Percentiles rank a stretch among this genome's conserved stretches.
Conservation (phyloP, 1,140 invertebrate species). For the Druon quercuslanigerum region DNA sequence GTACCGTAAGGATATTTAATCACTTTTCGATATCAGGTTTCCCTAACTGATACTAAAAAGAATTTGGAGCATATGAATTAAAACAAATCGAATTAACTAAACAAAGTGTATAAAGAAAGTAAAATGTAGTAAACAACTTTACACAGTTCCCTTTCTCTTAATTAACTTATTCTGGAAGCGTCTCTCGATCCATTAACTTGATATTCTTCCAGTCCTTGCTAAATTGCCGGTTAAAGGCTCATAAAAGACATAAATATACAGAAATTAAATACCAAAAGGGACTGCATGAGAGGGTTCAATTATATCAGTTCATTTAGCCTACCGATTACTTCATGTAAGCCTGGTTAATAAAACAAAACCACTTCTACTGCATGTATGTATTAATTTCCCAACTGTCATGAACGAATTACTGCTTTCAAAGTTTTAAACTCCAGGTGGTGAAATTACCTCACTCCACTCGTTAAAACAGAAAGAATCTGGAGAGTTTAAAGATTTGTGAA, state of each 20-base stretch:
- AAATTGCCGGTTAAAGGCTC: not conserved
- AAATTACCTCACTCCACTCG: not conserved
- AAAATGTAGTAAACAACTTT: not conserved
- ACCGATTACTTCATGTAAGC: slow-evolving; percentile 11
- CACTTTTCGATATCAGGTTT: not conserved
- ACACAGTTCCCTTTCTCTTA: not conserved
- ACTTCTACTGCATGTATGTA: not conserved
- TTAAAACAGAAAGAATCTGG: not conserved
- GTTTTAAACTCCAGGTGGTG: not conserved
- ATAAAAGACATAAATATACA: not conserved
- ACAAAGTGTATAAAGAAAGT: not conserved
- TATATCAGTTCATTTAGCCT: slow-evolving; percentile 5
- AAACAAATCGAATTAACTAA: not conserved
- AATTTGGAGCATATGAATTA: too few relatives aligned
- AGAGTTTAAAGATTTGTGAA: not conserved
- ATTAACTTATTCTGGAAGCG: not conserved
- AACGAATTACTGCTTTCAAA: slow-evolving; percentile 18
- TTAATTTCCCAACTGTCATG: not conserved
- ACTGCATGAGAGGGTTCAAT: slow-evolving; percentile 2
- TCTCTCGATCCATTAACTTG: too few relatives aligned
- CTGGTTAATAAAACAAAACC: not conserved
- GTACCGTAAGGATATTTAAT: not conserved
- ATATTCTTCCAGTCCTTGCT: too few relatives aligned
- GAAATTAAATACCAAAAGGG: not conserved
- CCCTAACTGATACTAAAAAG: too few relatives aligned